A percentile compares a stretch with the other conserved stretches of the same genome.
phyloP scores from a whole-genome alignment of 2,113 vertebrate species.

The Ardeotis arabs region DNA sequence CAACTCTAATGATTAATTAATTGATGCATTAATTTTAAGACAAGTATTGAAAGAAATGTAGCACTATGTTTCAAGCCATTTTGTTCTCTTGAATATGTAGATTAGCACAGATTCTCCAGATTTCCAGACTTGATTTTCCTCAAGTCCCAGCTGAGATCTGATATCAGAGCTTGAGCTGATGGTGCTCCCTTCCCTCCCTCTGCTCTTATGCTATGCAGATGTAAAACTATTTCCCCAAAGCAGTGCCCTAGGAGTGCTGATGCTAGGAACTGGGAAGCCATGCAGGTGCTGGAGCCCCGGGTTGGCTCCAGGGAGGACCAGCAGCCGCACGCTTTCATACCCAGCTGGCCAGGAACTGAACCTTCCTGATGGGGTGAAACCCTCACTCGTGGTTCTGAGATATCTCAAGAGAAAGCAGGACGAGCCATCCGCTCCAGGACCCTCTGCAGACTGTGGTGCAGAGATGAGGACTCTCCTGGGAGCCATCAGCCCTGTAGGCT shows the following conservation, averaged over 20 bases:
- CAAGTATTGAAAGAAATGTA: not conserved
- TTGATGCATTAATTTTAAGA: not conserved
- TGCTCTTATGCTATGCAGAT: not conserved
- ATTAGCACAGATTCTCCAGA: not conserved
- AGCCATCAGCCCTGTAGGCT: not conserved
- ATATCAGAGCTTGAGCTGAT: accelerated
- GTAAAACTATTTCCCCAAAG: accelerated
- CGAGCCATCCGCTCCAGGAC: not conserved
- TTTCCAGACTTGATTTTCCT: not conserved
- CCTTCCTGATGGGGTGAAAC: not conserved
- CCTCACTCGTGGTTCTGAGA: not conserved
- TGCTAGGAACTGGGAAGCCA: not conserved
- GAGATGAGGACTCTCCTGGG: not conserved
- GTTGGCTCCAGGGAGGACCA: accelerated
- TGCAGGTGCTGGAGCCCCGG: not conserved
- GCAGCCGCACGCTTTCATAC: not conserved
- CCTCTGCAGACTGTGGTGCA: not conserved
- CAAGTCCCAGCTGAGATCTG: not conserved
- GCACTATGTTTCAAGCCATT: not conserved
- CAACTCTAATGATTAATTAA: not conserved
- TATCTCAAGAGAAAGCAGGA: not conserved
- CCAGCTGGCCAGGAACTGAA: not conserved
- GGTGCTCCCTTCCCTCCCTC: not conserved
- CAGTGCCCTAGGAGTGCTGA: not conserved
- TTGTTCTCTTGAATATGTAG: not conserved